A percentile compares a stretch with the other conserved stretches of the same genome.
phyloP scores from a whole-genome alignment of 2,888 invertebrate species.

The Tetragnatha montana region DNA sequence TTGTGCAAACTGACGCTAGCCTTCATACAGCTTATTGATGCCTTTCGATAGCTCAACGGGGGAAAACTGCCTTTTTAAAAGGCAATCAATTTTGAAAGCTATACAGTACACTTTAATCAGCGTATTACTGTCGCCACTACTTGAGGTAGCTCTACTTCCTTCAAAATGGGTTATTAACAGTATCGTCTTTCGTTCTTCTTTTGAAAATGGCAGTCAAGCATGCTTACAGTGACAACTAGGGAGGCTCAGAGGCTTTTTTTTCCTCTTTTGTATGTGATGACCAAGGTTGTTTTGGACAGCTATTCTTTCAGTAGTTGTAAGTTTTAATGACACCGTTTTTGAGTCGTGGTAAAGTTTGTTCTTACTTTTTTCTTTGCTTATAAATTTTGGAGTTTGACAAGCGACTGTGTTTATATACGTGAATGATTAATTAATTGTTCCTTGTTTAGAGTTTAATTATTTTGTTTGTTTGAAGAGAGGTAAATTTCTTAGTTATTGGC shows the following conservation, averaged over 20 bases:
- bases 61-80: constrained; percentile 26
- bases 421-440: neutral
- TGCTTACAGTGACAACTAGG: constrained; percentile 5
- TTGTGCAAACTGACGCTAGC: neutral
- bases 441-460: neutral
- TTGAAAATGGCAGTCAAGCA: constrained; percentile 25
- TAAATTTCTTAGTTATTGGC: too few species aligned
- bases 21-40: neutral
- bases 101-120: constrained; percentile 36
- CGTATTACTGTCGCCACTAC: constrained; percentile 17
- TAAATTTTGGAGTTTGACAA: neutral
- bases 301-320: neutral
- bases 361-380: neutral
- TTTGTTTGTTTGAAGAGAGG: neutral
- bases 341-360: neutral
- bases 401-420: neutral
- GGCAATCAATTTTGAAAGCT: constrained; percentile 54
- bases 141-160: neutral
- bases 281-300: neutral
- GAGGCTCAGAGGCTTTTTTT: neutral
- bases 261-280: neutral
- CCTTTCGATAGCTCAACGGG: neutral
- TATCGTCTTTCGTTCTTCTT: constrained; percentile 39
- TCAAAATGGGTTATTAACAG: constrained; percentile 27
- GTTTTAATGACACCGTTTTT: neutral